Percentiles rank a stretch among this genome's conserved stretches.
Evolutionary conservation across 2,888 invertebrate species (phyloP).

Genomic region (Emmelina monodactyla): DNA sequence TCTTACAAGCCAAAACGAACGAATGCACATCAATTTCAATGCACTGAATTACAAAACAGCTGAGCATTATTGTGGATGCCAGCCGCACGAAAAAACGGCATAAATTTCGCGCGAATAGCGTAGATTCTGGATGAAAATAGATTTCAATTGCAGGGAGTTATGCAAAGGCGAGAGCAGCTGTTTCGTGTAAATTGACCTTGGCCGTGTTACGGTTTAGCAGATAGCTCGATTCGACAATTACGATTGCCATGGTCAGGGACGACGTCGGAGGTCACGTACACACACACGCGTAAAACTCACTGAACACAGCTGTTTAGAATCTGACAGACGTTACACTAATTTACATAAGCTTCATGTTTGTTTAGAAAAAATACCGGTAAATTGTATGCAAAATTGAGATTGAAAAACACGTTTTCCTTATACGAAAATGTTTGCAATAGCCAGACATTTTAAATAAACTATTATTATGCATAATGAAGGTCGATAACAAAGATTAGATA

Average conservation of each 20-base stretch:
- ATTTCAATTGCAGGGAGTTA: no score
- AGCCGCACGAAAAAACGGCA: neutral
- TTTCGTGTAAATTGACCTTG: slow-evolving; percentile 37
- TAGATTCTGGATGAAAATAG: neutral
- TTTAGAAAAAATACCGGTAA: no score
- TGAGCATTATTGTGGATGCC: neutral
- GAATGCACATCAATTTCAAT: slow-evolving; percentile 14
- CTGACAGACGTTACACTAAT: no score
- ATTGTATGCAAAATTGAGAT: no score
- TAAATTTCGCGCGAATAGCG: neutral
- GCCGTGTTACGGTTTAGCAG: slow-evolving; percentile 47
- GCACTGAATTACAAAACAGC: slow-evolving; percentile 20
- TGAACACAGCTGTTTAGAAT: no score
- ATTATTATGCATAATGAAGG: no score
- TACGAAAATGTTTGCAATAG: no score
- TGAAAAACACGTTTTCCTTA: no score
- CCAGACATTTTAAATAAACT: no score
- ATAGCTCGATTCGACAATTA: slow-evolving; percentile 51
- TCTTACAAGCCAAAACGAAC: neutral
- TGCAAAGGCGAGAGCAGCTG: slow-evolving; percentile 26
- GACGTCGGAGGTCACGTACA: slow-evolving; percentile 26
- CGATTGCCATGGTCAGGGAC: slow-evolving; percentile 47
- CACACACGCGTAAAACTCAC: no score
- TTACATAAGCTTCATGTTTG: no score
- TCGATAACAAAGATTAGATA: slow-evolving; percentile 1